Evolutionary conservation across 1,140 invertebrate species (phyloP).

Genomic region (Sipha flava): DNA sequence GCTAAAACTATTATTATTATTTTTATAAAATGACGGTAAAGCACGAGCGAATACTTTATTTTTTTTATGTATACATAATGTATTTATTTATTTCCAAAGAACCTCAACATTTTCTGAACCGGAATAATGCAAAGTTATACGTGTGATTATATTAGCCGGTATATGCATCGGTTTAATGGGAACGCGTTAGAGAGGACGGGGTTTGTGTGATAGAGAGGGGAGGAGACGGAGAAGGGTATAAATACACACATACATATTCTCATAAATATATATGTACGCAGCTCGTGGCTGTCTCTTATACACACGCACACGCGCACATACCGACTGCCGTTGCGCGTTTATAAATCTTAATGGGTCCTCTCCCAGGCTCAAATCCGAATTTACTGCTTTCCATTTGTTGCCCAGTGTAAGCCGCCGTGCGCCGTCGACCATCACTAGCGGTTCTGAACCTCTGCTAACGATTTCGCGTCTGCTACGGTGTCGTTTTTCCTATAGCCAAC

Average conservation of each 20-base stretch:
- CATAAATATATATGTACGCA: neutral
- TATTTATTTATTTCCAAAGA: constrained; percentile 4
- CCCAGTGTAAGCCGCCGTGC: neutral
- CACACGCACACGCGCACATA: neutral
- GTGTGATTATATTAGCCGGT: neutral
- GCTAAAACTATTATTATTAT: neutral
- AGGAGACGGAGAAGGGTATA: neutral
- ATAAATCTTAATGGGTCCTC: constrained; percentile 23
- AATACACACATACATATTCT: no score
- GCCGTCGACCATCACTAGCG: neutral
- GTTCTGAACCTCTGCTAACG: neutral
- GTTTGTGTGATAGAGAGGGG: neutral
- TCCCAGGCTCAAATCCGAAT: constrained; percentile 12
- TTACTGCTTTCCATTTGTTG: constrained; percentile 20
- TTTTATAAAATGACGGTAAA: neutral
- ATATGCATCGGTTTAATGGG: constrained; percentile 11
- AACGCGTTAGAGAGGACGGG: neutral
- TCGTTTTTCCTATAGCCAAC: neutral
- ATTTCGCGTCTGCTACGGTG: neutral
- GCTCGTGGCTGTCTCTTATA: neutral
- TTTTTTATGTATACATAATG: neutral
- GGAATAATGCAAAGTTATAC: constrained; percentile 17
- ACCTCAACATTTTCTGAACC: neutral
- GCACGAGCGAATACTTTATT: neutral
- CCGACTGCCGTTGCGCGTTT: neutral